phyloP scores from a whole-genome alignment of 2,113 vertebrate genomes.

The Panthera uncia region DNA sequence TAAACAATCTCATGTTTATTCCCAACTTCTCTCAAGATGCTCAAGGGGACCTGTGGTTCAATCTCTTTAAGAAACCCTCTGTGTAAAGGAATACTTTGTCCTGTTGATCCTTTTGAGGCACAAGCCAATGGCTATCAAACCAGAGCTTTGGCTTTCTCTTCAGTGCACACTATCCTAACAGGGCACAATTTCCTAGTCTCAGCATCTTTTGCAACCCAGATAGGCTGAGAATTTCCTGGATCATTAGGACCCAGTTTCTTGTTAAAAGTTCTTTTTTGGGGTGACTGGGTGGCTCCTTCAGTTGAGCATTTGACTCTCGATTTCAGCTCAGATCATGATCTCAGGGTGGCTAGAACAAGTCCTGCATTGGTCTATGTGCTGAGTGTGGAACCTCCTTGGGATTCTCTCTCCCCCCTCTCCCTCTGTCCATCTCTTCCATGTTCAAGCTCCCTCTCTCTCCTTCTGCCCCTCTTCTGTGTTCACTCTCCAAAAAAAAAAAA shows the following conservation, averaged over 20 bases:
- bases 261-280: background rate
- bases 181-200: background rate
- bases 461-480: too few relatives aligned
- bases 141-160: background rate
- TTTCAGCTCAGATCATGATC: too few relatives aligned
- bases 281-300: too few relatives aligned
- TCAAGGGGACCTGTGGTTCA: background rate
- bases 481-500: too few relatives aligned
- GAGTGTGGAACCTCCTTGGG: too few relatives aligned
- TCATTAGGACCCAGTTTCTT: background rate
- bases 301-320: too few relatives aligned
- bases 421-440: too few relatives aligned
- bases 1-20: background rate
- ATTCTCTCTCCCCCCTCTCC: too few relatives aligned
- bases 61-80: background rate
- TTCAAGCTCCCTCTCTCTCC: too few relatives aligned
- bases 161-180: background rate
- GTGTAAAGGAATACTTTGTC: background rate
- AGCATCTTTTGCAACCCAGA: background rate
- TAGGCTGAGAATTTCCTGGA: background rate
- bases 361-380: too few relatives aligned
- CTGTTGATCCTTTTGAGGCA: background rate
- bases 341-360: too few relatives aligned
- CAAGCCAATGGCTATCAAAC: background rate
- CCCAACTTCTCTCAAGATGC: background rate